These are phyloP conservation scores for Stegostoma tigrinum DNA, from an alignment of 2,113 vertebrate genomes.

Conservation along the genomic window DNA sequence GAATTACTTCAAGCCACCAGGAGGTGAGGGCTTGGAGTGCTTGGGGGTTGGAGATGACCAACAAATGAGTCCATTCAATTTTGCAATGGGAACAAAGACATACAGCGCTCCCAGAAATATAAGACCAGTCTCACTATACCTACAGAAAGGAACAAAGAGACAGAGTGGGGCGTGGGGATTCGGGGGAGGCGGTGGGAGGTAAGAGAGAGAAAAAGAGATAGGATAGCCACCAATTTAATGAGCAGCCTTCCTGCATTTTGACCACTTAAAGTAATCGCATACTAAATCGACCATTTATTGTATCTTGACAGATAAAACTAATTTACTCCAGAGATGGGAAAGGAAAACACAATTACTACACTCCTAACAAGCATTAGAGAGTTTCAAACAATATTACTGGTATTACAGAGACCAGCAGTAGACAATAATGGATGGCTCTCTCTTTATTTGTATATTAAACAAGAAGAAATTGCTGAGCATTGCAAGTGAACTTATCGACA, in stretches of 20 bases:
- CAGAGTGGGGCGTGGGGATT: too few relatives aligned
- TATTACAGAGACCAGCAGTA: not conserved
- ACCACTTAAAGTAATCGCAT: slow-evolving; percentile 13
- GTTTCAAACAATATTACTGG: not conserved
- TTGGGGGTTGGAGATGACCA: not conserved
- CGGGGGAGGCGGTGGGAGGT: not conserved
- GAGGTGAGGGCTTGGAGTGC: not conserved
- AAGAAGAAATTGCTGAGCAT: not conserved
- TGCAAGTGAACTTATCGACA: not conserved
- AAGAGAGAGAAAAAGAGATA: not conserved
- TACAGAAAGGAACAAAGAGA: not conserved
- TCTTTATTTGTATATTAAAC: not conserved
- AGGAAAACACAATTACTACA: slow-evolving; percentile 27
- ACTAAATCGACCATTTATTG: slow-evolving; percentile 36
- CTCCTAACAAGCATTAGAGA: slow-evolving; percentile 21
- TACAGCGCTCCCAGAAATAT: not conserved
- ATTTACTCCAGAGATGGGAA: slow-evolving; percentile 22
- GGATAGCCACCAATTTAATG: not conserved
- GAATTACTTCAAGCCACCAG: not conserved
- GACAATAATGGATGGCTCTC: not conserved
- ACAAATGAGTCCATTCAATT: not conserved
- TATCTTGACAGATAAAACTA: slow-evolving; percentile 15
- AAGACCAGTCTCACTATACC: not conserved
- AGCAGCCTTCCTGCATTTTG: not conserved
- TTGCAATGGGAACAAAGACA: not conserved